Conservation (phyloP, 2,888 invertebrate genomes). For the Yponomeuta malinellus region DNA sequence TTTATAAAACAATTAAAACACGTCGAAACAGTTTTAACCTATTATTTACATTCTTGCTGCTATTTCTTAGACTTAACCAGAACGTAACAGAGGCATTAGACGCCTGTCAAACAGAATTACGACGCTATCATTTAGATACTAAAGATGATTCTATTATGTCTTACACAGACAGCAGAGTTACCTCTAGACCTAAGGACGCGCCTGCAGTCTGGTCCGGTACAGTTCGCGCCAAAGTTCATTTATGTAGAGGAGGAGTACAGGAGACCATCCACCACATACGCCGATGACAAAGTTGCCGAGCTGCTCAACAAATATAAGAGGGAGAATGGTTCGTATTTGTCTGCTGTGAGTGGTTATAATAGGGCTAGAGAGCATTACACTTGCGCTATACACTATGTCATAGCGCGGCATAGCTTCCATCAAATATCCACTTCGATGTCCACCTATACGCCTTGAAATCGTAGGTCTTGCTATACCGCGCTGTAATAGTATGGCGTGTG, state of each 20-base stretch:
- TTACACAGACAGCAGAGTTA: constrained; percentile 53
- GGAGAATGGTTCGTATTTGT: constrained; percentile 50
- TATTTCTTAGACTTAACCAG: too few species aligned
- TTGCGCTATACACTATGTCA: neutral
- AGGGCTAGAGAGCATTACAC: neutral
- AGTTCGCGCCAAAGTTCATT: constrained; percentile 60
- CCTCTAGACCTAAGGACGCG: constrained; percentile 54
- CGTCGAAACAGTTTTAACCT: too few species aligned
- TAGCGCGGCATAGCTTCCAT: neutral
- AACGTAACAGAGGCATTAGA: too few species aligned
- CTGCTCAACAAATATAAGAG: constrained; percentile 59
- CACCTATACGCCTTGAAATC: too few species aligned
- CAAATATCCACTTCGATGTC: too few species aligned
- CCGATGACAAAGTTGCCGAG: constrained; percentile 53
- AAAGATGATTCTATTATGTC: too few species aligned
- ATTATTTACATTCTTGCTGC: too few species aligned
- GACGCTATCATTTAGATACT: too few species aligned
- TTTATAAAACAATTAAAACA: too few species aligned
- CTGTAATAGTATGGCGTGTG: too few species aligned
- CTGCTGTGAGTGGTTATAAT: neutral
- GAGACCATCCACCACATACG: constrained; percentile 27
- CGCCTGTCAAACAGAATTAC: too few species aligned
- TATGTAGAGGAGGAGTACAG: constrained; percentile 66
- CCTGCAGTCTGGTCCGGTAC: constrained; percentile 47
- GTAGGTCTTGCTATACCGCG: too few species aligned